phyloP scores from a whole-genome alignment of 92 coral and sea anemone genomes.

The Blastomussa wellsi region DNA sequence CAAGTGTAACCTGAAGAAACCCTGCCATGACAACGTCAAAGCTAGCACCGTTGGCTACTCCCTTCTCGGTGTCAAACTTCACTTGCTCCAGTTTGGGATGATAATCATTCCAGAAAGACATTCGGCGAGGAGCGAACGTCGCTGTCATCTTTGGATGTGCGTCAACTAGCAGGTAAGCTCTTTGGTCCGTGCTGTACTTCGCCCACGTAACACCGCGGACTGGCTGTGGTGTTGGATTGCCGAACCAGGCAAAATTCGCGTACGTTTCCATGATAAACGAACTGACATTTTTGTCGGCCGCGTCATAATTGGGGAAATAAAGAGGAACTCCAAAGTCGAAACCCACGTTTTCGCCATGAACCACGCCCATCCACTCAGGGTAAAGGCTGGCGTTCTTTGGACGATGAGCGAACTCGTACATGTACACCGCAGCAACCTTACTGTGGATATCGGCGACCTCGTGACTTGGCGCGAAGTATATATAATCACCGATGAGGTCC shows the following conservation, averaged over 20 bases:
- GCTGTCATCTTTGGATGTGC: slow-evolving; percentile 50
- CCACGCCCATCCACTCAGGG: slow-evolving; percentile 29
- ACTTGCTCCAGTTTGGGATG: slow-evolving; percentile 58
- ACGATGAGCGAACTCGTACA: slow-evolving; percentile 44
- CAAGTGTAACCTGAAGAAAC: not conserved
- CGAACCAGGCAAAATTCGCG: slow-evolving; percentile 48
- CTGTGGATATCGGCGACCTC: slow-evolving; percentile 40
- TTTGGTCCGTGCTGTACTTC: slow-evolving; percentile 37
- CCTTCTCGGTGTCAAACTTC: slow-evolving; percentile 13
- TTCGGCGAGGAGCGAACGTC: slow-evolving; percentile 24
- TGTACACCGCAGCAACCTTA: slow-evolving; percentile 32
- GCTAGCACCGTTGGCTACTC: not conserved
- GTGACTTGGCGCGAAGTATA: slow-evolving; percentile 47
- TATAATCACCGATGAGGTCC: slow-evolving; percentile 32
- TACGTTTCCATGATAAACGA: slow-evolving; percentile 22
- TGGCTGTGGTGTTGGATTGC: slow-evolving; percentile 42
- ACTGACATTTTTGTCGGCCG: slow-evolving; percentile 39
- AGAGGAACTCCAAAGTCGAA: not conserved
- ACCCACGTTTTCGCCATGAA: slow-evolving; percentile 2
- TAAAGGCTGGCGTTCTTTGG: not conserved
- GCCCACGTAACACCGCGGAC: slow-evolving; percentile 56
- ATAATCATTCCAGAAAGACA: slow-evolving; percentile 68
- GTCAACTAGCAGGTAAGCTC: slow-evolving; percentile 56
- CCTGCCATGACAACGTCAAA: not conserved
- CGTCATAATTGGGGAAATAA: not conserved